Conservation (phyloP, 2,888 invertebrate genomes). For the Dicranocentrus wangi region DNA sequence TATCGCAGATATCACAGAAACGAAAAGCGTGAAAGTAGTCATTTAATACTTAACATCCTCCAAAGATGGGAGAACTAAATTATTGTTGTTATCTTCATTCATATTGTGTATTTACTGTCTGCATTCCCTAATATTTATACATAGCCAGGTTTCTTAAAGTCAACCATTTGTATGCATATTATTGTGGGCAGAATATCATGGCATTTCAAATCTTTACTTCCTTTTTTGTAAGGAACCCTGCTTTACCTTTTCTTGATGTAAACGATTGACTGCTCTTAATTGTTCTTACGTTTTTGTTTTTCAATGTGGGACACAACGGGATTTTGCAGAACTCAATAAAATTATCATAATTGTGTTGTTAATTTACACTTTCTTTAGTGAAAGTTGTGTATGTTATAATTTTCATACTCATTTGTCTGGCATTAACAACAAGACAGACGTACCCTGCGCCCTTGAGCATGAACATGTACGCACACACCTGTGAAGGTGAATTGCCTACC, state of each 20-base stretch:
- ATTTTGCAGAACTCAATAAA: constrained; percentile 49
- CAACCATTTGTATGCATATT: constrained; percentile 1
- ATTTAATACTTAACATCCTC: neutral
- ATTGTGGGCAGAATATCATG: neutral
- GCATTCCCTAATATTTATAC: constrained; percentile 19
- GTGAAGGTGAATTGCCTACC: too few relatives aligned
- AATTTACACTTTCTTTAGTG: neutral
- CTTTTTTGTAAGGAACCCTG: neutral
- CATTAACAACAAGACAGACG: neutral
- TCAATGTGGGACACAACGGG: constrained; percentile 40
- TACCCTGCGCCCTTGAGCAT: neutral
- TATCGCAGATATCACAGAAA: constrained; percentile 84
- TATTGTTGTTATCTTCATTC: constrained; percentile 1
- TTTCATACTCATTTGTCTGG: neutral
- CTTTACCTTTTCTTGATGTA: constrained; percentile 4
- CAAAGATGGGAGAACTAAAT: constrained; percentile 5
- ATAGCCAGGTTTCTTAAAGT: neutral
- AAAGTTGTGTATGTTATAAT: constrained; percentile 1
- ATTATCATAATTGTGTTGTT: constrained; percentile 50
- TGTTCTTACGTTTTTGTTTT: constrained; percentile 11
- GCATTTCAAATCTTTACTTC: constrained; percentile 10
- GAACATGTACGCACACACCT: too few relatives aligned
- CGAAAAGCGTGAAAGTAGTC: constrained; percentile 66
- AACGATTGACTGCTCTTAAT: neutral
- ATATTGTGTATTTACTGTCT: constrained; percentile 16